These are phyloP conservation scores for Atta cephalotes DNA, from an alignment of 1,140 invertebrate genomes.

Conservation along the genomic window DNA sequence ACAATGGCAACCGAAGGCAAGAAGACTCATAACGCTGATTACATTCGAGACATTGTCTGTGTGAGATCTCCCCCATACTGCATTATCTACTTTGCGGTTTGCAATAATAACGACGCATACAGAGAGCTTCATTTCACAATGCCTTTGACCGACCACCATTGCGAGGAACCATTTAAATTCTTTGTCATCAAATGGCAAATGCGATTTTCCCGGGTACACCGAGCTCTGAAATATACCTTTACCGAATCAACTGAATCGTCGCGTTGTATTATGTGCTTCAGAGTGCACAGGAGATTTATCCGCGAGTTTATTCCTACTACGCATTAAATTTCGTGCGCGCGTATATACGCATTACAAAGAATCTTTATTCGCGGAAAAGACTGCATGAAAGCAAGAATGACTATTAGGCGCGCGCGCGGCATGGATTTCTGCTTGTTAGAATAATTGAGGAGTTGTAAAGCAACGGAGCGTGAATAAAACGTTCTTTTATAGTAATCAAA, in stretches of 20 bases:
- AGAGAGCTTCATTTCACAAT: slow-evolving; percentile 76
- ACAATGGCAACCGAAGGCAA: slow-evolving; percentile 60
- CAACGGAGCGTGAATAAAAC: slow-evolving; percentile 54
- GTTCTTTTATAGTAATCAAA: slow-evolving; percentile 46
- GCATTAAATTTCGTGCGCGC: neutral
- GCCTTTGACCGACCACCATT: slow-evolving; percentile 72
- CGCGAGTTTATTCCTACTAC: slow-evolving; percentile 27
- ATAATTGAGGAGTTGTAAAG: slow-evolving; percentile 56
- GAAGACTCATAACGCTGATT: slow-evolving; percentile 58
- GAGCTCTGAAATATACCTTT: neutral
- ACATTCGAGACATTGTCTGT: slow-evolving; percentile 65
- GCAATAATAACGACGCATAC: slow-evolving; percentile 76
- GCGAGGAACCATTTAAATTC: slow-evolving; percentile 33
- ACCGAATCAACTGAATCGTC: neutral
- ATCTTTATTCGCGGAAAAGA: slow-evolving; percentile 29
- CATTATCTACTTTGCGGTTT: slow-evolving; percentile 77
- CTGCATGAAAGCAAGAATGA: slow-evolving; percentile 41
- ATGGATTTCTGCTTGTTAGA: slow-evolving; percentile 47
- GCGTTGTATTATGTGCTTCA: neutral
- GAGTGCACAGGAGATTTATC: slow-evolving; percentile 4
- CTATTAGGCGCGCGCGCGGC: slow-evolving; percentile 12
- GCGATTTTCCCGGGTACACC: slow-evolving; percentile 48
- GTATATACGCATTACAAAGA: slow-evolving; percentile 4
- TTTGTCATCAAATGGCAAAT: slow-evolving; percentile 34
- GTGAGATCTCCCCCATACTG: slow-evolving; percentile 1